Evolutionary conservation across 1,140 invertebrate species (phyloP), one percentile per base, ranked within the genome.

Genomic region (Neuroterus valhalla): DNA sequence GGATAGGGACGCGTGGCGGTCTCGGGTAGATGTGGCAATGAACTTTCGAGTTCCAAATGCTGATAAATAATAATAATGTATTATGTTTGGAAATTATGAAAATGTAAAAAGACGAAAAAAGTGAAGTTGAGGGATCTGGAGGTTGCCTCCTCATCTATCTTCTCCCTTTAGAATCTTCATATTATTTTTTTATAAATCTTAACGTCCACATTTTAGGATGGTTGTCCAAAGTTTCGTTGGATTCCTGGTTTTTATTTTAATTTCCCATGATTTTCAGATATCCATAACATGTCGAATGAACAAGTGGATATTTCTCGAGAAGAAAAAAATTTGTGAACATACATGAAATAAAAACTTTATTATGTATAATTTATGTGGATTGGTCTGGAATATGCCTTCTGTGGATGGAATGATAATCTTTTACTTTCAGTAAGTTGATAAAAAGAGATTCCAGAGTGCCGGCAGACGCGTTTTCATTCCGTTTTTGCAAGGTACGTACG

Each of bases 321-420:
- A 62, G 31, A 23, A 62, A 62, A 19, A 17, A 50, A 62, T 38
- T 5, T 2, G 3, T 38, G 1, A 10, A 38, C 1, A 38, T 38
- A 8, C 10, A 38, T 38, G 12, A 26, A 38, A 12, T 31, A 6
- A 62, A 31, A 62, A 38, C 26, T 15, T 3, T 31, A 31, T n/a
- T 38, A 26, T 23, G 21, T 62, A 26, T 62, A 62, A 62, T 62
- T 62, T 62, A 62, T 62, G 55, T 62, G n/a, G 55, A 62, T 62
- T 62, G 23, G 31, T 23, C 31, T 38, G n/a, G 26, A 62, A 62
- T 38, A 26, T 62, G 21, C 23, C 26, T 62, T 62, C 55, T 62
- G 26, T 8, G 55, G 55, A 62, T 62, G 55, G n/a, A 62, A 62
- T 62, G 15, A 62, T 62, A 23, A 62, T 31, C 26, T 62, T 62